Evolutionary conservation across 2,113 vertebrate species (phyloP).

Genomic region (Protobothrops mucrosquamatus): DNA sequence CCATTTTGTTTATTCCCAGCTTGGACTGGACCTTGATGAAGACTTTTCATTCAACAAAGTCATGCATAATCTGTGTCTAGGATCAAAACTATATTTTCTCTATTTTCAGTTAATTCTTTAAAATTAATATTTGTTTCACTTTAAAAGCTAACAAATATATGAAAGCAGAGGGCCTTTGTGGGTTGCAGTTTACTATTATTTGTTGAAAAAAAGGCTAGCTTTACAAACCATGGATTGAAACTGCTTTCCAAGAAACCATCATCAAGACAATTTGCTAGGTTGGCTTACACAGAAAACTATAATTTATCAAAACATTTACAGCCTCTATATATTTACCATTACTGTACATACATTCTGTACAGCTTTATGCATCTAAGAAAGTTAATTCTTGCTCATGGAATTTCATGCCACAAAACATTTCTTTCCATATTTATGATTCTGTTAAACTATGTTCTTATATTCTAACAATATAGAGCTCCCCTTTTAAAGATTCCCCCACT

Average conservation of each 20-base stretch:
- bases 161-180: not conserved
- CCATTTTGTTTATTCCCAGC: too few relatives aligned
- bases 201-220: not conserved
- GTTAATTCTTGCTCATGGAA: not conserved
- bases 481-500: not conserved
- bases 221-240: not conserved
- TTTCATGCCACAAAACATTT: not conserved
- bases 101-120: not conserved
- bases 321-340: not conserved
- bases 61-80: not conserved
- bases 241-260: not conserved
- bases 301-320: not conserved
- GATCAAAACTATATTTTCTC: not conserved
- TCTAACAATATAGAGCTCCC: not conserved
- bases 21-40: too few relatives aligned
- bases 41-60: too few relatives aligned
- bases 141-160: not conserved
- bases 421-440: not conserved
- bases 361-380: not conserved
- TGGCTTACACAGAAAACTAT: not conserved
- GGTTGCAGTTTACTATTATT: not conserved
- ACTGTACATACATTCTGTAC: not conserved
- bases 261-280: not conserved
- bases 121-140: not conserved
- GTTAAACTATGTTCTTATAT: not conserved